A percentile compares a stretch with the other conserved stretches of the same genome.
Evolutionary conservation across 2,797 vertebrate species (phyloP).

Genomic region (Catostomus latipinnis): DNA sequence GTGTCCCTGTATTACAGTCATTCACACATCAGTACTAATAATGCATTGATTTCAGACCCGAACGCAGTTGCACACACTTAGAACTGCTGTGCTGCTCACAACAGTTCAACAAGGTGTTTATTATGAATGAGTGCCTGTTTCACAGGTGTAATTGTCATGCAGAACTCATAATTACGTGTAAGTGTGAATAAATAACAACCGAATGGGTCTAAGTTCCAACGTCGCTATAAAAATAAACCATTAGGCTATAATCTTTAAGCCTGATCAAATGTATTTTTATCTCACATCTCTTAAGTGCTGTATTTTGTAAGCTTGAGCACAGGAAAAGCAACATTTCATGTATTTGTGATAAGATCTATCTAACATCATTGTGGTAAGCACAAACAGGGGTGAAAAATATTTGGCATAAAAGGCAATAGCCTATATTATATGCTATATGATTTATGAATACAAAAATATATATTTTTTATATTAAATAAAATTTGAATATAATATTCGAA

Average conservation of each 20-base stretch:
- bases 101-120: constrained; percentile 20
- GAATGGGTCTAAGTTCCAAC: constrained; percentile 5
- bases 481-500: too few species aligned
- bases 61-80: background rate
- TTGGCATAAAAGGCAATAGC: too few species aligned
- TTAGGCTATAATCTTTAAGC: constrained; percentile 5
- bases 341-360: constrained; percentile 17
- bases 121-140: constrained; percentile 1
- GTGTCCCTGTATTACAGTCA: constrained; percentile 32
- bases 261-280: constrained; percentile 21
- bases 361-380: background rate
- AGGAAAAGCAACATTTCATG: constrained; percentile 11
- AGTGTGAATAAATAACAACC: background rate
- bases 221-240: background rate
- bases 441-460: too few species aligned
- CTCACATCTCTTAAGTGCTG: constrained; percentile 1
- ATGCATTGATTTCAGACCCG: background rate
- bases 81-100: too few species aligned
- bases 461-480: too few species aligned
- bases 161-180: constrained; percentile 4
- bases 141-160: background rate
- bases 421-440: too few species aligned
- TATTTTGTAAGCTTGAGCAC: constrained; percentile 7
- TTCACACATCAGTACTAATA: constrained; percentile 39
- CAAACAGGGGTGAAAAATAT: too few species aligned